Conservation (phyloP, 1,140 invertebrate genomes). For the Drosophila repletoides region DNA sequence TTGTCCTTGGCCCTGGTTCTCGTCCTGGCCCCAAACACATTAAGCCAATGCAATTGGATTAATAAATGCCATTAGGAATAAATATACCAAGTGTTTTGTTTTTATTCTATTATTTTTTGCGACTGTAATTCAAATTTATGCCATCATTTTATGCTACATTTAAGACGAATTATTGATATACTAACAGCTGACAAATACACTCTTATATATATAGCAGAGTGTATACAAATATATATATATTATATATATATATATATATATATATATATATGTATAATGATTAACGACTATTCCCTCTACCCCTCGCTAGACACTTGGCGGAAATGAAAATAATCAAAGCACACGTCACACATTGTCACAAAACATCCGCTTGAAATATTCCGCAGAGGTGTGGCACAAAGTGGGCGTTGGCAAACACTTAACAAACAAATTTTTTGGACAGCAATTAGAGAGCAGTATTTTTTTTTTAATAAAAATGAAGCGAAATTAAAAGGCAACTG, state of each 20-base stretch:
- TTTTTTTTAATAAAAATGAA: slow-evolving; percentile 71
- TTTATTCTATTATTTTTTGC: slow-evolving; percentile 50
- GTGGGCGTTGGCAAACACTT: slow-evolving; percentile 60
- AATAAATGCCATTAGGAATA: slow-evolving; percentile 71
- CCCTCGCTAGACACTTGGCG: background rate
- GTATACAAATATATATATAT: no score
- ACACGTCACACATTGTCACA: slow-evolving; percentile 4
- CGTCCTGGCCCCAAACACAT: slow-evolving; percentile 15
- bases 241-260: no score
- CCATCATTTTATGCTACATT: slow-evolving; percentile 69
- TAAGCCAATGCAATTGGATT: slow-evolving; percentile 68
- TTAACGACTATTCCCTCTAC: slow-evolving; percentile 6
- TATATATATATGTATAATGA: no score
- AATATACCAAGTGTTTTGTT: slow-evolving; percentile 68
- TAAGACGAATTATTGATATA: slow-evolving; percentile 51
- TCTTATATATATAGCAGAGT: slow-evolving; percentile 6
- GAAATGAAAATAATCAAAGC: slow-evolving; percentile 3
- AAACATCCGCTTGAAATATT: slow-evolving; percentile 8
- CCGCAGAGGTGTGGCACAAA: slow-evolving; percentile 34
- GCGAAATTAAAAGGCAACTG: slow-evolving; percentile 76
- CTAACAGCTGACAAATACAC: no score
- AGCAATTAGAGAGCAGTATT: slow-evolving; percentile 57
- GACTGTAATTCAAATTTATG: slow-evolving; percentile 48
- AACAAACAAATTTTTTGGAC: slow-evolving; percentile 66
- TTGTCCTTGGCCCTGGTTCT: slow-evolving; percentile 36